Evolutionary conservation across 2,113 vertebrate genomes (phyloP).

Genomic region (Oryzias javanicus): DNA sequence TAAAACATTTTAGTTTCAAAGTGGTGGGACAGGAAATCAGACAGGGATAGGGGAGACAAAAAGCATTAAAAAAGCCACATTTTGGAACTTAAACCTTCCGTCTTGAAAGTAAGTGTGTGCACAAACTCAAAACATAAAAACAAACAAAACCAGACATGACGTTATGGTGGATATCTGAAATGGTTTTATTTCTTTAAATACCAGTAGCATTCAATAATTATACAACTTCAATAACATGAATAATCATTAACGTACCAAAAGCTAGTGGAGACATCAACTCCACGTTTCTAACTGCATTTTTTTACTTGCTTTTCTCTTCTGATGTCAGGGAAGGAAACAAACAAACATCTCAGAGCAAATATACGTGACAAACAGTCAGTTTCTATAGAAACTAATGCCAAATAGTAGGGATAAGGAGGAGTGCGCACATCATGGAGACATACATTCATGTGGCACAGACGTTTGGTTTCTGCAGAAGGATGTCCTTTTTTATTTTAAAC

Average conservation of each 20-base stretch:
- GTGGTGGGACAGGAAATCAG: no score
- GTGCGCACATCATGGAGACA: conserved; percentile 41
- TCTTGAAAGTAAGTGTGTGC: no score
- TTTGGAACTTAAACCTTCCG: not conserved
- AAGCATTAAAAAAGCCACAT: not conserved
- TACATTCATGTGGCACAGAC: conserved; percentile 55
- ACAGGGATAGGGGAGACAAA: no score
- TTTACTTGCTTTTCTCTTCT: not conserved
- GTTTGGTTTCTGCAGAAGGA: conserved; percentile 13
- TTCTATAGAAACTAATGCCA: conserved; percentile 3
- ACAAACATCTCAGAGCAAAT: conserved; percentile 10
- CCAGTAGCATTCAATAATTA: conserved; percentile 22
- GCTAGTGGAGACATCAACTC: not conserved
- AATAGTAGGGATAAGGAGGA: not conserved
- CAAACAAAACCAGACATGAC: not conserved
- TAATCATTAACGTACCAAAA: conserved; percentile 1
- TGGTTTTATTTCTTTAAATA: conserved; percentile 54
- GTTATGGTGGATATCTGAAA: not conserved
- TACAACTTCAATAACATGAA: conserved; percentile 21
- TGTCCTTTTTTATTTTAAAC: conserved; percentile 3
- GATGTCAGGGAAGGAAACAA: not conserved
- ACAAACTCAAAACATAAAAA: not conserved
- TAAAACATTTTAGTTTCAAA: no score
- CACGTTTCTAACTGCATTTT: not conserved
- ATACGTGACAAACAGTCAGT: not conserved